Conservation (phyloP, 2,888 invertebrate species). For the Trissonchulus sp. region DNA sequence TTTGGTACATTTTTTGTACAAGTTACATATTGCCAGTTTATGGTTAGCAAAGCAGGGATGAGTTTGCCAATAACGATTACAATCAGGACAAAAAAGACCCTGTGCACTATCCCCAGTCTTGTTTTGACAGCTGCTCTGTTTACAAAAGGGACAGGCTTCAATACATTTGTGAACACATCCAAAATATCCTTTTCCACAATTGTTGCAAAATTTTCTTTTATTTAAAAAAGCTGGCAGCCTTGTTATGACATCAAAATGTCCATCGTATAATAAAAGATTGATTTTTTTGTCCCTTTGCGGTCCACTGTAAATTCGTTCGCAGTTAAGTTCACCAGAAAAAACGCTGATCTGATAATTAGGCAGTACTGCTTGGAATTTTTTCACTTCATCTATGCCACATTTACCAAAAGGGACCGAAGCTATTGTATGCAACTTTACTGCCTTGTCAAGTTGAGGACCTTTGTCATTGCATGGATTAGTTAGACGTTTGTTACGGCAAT, state of each 20-base stretch:
- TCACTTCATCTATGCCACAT: too few relatives aligned
- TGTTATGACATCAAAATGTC: not conserved
- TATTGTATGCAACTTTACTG: too few relatives aligned
- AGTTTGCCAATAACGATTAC: not conserved
- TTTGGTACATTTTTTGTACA: not conserved
- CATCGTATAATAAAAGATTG: not conserved
- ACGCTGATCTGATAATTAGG: not conserved
- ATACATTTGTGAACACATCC: not conserved
- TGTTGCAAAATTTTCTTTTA: not conserved
- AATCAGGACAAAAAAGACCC: not conserved
- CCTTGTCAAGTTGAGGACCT: too few relatives aligned
- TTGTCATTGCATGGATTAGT: too few relatives aligned
- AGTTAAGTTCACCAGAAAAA: not conserved
- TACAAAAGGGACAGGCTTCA: not conserved
- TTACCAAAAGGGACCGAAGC: too few relatives aligned
- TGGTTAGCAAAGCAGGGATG: not conserved
- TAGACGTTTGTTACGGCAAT: too few relatives aligned
- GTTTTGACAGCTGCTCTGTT: not conserved
- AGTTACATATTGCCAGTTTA: not conserved
- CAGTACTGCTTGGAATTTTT: too few relatives aligned
- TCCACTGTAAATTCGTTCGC: conserved; percentile 23
- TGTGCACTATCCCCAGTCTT: not conserved
- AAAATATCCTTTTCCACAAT: not conserved
- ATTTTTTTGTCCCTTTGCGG: not conserved
- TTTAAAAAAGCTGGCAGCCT: not conserved